Evolutionary conservation across 2,797 vertebrate genomes (phyloP), one percentile per base, ranked within the genome.

Genomic region (Brotula barbata): DNA sequence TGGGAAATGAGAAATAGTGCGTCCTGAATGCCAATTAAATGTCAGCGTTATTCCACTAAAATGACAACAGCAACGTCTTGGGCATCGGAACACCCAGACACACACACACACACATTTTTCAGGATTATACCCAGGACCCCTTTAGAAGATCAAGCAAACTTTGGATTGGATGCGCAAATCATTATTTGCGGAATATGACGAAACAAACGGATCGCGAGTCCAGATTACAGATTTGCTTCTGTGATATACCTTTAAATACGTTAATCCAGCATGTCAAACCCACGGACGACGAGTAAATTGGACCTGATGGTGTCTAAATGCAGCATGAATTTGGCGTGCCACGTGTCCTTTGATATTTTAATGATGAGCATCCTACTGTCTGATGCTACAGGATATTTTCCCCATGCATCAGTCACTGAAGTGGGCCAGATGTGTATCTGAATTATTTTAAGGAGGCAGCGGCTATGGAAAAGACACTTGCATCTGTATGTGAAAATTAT

Each of bases 1-100:
- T 84, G 58, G 59, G 51, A 59, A 61, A 80, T 65, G 71, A 75
- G 77, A 68, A 25, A 64, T 47, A 42, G 50, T 58, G 58, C 57
- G 70, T 74, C 56, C 63, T 51, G 73, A 85, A 84, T 79, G 59
- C 40, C 73, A 80, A 83, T 86, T 73, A 81, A 80, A 82, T 68
- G 55, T 71, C 45, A 16, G 42, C 57, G 41, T 58, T 53, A 37
- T 44, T 68, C 56, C 44, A 23, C 60, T 56, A 50, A 78, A 78
- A 51, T 51, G 55, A 1, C 39, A 47, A 68, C 58, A 42, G 25
- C 59, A 43, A 17, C 21, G 53, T 23, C 51, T 68, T 53, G n/a
- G n/a, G n/a, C n/a, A n/a, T n/a, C n/a, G n/a, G n/a, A n/a, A n/a
- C n/a, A n/a, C n/a, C n/a, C n/a, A n/a, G n/a, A n/a, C n/a, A n/a